phyloP scores from a whole-genome alignment of 1,140 invertebrate species.

The Atta colombica region DNA sequence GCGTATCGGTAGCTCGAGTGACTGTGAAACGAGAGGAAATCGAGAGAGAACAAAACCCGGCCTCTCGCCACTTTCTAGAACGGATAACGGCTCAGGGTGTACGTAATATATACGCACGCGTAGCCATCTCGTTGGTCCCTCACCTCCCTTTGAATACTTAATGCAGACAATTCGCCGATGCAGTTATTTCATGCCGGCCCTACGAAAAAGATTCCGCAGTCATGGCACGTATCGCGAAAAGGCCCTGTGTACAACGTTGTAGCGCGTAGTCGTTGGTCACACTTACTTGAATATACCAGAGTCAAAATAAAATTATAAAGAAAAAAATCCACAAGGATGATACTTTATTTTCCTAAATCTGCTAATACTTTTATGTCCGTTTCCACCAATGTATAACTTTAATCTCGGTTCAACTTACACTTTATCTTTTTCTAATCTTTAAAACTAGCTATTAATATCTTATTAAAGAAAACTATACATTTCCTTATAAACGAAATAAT shows the following conservation, averaged over 20 bases:
- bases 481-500: neutral
- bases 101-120: conserved; percentile 77
- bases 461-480: neutral
- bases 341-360: neutral
- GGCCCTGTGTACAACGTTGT: conserved; percentile 60
- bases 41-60: conserved; percentile 66
- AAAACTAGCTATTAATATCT: neutral
- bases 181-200: conserved; percentile 84
- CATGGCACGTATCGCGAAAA: conserved; percentile 79
- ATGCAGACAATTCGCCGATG: conserved; percentile 85
- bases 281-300: conserved; percentile 58
- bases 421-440: too few relatives aligned
- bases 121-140: conserved; percentile 79
- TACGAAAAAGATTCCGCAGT: conserved; percentile 81
- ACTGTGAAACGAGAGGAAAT: conserved; percentile 55
- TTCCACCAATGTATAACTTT: too few relatives aligned
- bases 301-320: conserved; percentile 58
- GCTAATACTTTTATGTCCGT: neutral
- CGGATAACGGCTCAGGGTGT: conserved; percentile 79
- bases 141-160: conserved; percentile 84
- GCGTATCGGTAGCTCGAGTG: conserved; percentile 57
- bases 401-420: too few relatives aligned
- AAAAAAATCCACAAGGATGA: conserved; percentile 47
- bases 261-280: conserved; percentile 77
- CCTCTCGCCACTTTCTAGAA: conserved; percentile 72